Conservation (phyloP, 2,888 invertebrate genomes). For the Tenodera sinensis region DNA sequence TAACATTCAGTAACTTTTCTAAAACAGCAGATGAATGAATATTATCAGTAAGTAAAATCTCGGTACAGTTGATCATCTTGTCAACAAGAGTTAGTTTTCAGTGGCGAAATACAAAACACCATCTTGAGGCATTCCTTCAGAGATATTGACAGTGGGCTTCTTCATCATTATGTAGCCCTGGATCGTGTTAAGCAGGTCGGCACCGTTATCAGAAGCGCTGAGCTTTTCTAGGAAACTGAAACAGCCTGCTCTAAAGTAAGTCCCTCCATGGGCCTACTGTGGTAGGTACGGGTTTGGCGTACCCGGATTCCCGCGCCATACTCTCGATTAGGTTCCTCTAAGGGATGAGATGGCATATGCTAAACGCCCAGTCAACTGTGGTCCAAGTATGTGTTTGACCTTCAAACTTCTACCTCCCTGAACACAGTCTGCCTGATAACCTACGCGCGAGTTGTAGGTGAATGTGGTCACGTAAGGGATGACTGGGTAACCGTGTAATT, state of each 20-base stretch:
- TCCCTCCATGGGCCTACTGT: too few relatives aligned
- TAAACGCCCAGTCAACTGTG: too few relatives aligned
- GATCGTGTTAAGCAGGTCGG: neutral
- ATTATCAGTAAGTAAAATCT: neutral
- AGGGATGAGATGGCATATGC: too few relatives aligned
- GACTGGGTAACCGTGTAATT: too few relatives aligned
- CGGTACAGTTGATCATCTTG: neutral
- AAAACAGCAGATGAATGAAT: neutral
- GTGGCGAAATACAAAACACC: neutral
- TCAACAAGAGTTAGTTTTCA: neutral
- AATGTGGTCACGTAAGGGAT: too few relatives aligned
- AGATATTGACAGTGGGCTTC: neutral
- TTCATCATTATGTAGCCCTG: neutral
- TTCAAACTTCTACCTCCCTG: too few relatives aligned
- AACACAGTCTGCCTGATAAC: too few relatives aligned
- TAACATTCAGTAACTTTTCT: neutral
- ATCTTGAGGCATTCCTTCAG: neutral
- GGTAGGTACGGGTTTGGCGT: too few relatives aligned
- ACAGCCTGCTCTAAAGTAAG: neutral
- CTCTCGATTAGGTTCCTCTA: too few relatives aligned
- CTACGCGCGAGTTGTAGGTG: too few relatives aligned
- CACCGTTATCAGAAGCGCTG: neutral
- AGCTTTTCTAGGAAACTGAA: neutral
- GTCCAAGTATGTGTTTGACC: too few relatives aligned
- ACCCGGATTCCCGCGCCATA: too few relatives aligned